Evolutionary conservation across 2,888 invertebrate genomes (phyloP), one percentile per base, ranked within the genome.

Genomic region (Lordiphosa fenestrarum): DNA sequence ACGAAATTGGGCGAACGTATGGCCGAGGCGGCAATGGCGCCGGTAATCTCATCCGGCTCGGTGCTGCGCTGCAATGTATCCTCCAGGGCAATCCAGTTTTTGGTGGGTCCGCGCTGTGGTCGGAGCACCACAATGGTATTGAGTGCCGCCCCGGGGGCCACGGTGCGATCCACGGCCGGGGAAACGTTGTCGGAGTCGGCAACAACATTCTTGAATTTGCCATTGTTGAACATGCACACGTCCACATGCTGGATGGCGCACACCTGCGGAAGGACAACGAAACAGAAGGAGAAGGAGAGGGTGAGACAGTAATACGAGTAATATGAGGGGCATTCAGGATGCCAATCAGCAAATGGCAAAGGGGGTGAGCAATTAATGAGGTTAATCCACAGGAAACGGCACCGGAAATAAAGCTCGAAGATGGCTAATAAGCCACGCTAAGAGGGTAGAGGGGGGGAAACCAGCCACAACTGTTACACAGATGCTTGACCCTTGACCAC

Each of bases 141-240:
- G 40, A 94, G 89, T 0, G 91, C 91, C 19, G 92, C 91, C 0
- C 94, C 93, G 0, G 95, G 93, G 36, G 91, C 89, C 5, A 95
- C 91, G 0, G 78, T 81, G 25, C 88, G 86, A 36, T 87, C 88
- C 21, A 85, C 70, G 0, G 64, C 25, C 2, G 86, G 85, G 15
- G 83, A 73, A 5, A 91, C 62, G 91, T 92, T 59, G 88, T 91
- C 82, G 85, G 92, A 90, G 63, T 93, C 92, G 1, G 95, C 96
- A 1, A 97, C 96, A n/a, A 95, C 94, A 88, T 96, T 97, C 90
- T 97, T 96, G 91, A 97, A 97, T 90, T 96, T 96, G 0, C 96
- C 96, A 84, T 96, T 96, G 71, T 96, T 97, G 90, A 97, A 96
- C 95, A 98, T 96, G 89, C 96, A 96, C 1, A 98, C 97, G 87